phyloP scores from a whole-genome alignment of 2,113 vertebrate species.

The Todiramphus saurophagus region DNA sequence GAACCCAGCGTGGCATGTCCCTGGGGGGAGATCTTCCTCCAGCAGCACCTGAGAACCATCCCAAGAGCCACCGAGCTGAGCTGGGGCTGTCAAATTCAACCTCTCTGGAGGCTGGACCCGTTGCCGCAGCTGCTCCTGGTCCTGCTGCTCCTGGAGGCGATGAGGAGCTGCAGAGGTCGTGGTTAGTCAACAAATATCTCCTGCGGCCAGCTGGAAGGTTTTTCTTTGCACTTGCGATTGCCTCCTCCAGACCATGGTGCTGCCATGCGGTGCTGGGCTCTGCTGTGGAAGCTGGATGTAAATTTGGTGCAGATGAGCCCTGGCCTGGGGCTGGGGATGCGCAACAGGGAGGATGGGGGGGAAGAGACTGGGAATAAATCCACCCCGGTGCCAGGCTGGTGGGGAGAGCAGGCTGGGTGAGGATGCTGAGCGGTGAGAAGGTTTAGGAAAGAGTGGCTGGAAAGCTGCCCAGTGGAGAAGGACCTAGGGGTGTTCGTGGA shows the following conservation, averaged over 20 bases:
- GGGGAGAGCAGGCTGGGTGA: accelerated
- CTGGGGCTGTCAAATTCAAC: constrained; percentile 39
- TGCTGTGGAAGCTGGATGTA: not conserved
- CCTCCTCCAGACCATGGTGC: not conserved
- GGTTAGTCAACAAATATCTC: not conserved
- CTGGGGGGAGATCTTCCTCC: not conserved
- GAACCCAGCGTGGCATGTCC: not conserved
- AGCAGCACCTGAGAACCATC: constrained; percentile 32
- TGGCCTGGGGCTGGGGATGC: not conserved
- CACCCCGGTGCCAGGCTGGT: accelerated
- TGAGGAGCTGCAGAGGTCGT: not conserved
- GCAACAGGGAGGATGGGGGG: not conserved
- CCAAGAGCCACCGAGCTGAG: constrained; percentile 25
- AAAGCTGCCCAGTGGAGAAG: no score
- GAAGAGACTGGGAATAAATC: not conserved
- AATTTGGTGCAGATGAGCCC: not conserved
- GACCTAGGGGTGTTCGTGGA: no score
- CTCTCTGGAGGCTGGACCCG: not conserved
- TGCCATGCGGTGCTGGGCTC: not conserved
- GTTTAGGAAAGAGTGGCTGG: no score
- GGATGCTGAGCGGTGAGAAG: not conserved
- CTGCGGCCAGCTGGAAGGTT: not conserved
- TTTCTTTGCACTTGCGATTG: not conserved
- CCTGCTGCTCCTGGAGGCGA: constrained; percentile 45
- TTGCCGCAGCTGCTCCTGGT: not conserved